Base-by-base conservation (phyloP, 2,888 invertebrate genomes). In the Tetheella fluctuosa region DNA sequence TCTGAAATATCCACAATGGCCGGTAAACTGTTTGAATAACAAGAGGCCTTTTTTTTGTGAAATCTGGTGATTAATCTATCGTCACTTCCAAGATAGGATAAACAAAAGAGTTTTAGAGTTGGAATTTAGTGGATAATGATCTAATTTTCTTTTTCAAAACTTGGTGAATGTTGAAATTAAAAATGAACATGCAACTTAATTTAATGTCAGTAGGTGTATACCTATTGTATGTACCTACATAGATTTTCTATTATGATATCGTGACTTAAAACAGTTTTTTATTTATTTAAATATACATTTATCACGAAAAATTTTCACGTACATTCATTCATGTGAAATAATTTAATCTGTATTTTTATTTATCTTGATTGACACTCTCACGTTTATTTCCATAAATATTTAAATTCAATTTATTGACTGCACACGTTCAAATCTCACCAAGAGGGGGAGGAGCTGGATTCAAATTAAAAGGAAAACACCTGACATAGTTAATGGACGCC, bases 21-120 rank as follows among this genome's bases (percentile, higher is more conserved):
- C 71, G 62, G 69, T 7, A 30, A 64, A 64, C 66, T 67, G 48
- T 61, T 62, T 63, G 59, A 67, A 67, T 70, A 59, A 66, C 25
- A 53, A 15, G 53, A 23, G 52, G 60, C n/a, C 52, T 58, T 62
- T 62, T 59, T 58, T 56, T 56, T 34, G 30, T 23, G 54, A 54
- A 48, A 48, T 20, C 48, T n/a, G 48, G 48, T 48, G 48, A 48
- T 48, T 48, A 48, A 48, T 48, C 48, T 48, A 8, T 48, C 48
- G 20, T 48, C 20, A 48, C 17, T 20, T 10, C 20, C 48, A 20
- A 42, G 42, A 48, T 48, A 20, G 48, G 1, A 48, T 48, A 20
- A 48, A 48, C 17, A 20, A 48, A 20, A 48, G 48, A 48, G n/a
- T 3, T 42, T 42, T 17, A 0, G n/a, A 7, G 1, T 17, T 17